These are phyloP conservation scores for Chaetophractus vellerosus DNA, from an alignment of 2,797 vertebrate species.

Conservation along the genomic window DNA sequence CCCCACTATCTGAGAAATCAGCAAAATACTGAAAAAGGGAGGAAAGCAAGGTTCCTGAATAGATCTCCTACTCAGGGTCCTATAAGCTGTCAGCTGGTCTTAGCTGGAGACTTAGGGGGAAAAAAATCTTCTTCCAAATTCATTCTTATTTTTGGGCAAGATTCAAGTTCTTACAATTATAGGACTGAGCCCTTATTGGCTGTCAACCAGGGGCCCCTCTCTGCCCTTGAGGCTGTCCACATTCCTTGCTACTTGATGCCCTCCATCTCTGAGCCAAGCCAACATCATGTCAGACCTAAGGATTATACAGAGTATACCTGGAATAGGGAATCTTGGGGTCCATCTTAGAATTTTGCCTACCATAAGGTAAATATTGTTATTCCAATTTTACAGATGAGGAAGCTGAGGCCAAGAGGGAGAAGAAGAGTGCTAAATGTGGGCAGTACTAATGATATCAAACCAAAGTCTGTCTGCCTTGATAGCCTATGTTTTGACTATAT, in stretches of 20 bases:
- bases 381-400: not conserved
- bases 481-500: not conserved
- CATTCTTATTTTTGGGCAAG: not conserved
- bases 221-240: not conserved
- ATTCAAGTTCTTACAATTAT: not conserved
- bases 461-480: not conserved
- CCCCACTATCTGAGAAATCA: not conserved
- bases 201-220: not conserved
- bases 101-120: no score
- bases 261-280: not conserved
- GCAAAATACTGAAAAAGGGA: not conserved
- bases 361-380: not conserved
- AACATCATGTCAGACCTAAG: not conserved
- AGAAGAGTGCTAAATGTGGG: no score
- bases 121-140: not conserved
- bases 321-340: not conserved
- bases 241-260: not conserved
- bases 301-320: not conserved
- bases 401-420: not conserved
- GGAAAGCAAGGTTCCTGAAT: not conserved
- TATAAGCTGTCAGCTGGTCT: not conserved
- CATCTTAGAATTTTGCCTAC: not conserved
- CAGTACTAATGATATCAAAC: not conserved
- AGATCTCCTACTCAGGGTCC: not conserved
- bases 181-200: not conserved